Conservation (phyloP, 2,113 vertebrate species). For the Lamprologus callipterus region DNA sequence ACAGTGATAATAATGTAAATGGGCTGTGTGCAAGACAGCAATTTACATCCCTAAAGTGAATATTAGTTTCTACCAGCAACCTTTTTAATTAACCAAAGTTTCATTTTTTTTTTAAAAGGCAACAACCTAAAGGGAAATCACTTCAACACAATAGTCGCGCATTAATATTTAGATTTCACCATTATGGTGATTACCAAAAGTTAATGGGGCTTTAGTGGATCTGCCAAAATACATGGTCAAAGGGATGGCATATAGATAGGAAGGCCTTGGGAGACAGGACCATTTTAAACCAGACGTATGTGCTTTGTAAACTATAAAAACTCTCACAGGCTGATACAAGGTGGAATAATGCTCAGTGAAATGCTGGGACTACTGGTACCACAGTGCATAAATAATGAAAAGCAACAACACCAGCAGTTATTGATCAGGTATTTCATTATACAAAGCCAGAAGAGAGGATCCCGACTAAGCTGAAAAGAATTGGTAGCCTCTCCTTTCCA, state of each 20-base stretch:
- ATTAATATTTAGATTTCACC: neutral
- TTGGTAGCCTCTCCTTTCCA: neutral
- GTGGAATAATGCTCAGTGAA: neutral
- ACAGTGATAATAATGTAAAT: neutral
- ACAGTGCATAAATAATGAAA: neutral
- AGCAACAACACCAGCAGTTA: neutral
- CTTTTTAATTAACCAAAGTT: neutral
- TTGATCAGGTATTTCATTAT: conserved; percentile 15
- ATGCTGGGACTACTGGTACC: neutral
- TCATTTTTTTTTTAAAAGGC: neutral
- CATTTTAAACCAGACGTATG: neutral
- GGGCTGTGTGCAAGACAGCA: neutral
- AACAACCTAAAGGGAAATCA: neutral
- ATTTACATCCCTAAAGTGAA: neutral
- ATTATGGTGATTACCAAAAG: neutral
- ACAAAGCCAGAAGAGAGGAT: neutral
- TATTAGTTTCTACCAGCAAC: neutral
- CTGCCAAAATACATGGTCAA: neutral
- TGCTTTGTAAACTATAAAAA: neutral
- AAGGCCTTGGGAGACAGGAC: neutral
- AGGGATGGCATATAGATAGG: neutral
- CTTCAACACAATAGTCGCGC: neutral
- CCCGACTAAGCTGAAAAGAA: neutral
- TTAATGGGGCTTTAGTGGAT: neutral
- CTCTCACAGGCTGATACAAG: neutral